Conservation (phyloP, 2,888 invertebrate genomes). For the Calameuta filiformis region DNA sequence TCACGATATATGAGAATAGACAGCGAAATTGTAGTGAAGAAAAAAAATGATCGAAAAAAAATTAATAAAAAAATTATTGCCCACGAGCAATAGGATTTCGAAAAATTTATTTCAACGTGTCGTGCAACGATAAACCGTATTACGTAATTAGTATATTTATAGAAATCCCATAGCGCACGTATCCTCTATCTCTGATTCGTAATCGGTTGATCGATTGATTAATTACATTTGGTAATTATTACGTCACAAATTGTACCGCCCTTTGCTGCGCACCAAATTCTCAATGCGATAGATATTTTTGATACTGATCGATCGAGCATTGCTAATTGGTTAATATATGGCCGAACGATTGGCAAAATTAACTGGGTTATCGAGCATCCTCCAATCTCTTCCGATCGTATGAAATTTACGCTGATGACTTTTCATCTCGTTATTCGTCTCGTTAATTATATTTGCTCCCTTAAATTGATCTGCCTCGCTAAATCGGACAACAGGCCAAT, state of each 20-base stretch:
- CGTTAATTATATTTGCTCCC: not conserved
- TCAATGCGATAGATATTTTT: not conserved
- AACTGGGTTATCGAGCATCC: not conserved
- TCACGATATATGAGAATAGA: not conserved
- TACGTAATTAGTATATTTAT: not conserved
- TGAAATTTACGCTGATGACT: not conserved
- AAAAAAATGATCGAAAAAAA: too few relatives aligned
- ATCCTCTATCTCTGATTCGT: not conserved
- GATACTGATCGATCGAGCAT: not conserved
- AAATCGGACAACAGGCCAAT: not conserved
- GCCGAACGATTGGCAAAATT: not conserved
- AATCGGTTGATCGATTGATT: not conserved
- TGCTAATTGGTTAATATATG: not conserved
- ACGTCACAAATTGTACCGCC: not conserved
- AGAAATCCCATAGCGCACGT: not conserved
- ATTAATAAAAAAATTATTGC: not conserved
- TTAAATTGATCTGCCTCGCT: not conserved
- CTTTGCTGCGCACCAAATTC: not conserved
- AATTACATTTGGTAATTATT: not conserved
- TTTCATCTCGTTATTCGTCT: not conserved
- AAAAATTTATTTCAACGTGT: too few relatives aligned
- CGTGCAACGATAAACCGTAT: not conserved
- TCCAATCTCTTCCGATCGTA: not conserved
- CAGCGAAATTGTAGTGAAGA: not conserved
- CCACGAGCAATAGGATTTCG: not conserved